These are phyloP conservation scores for Procapra przewalskii DNA, from an alignment of 2,113 vertebrate species.

Conservation along the genomic window DNA sequence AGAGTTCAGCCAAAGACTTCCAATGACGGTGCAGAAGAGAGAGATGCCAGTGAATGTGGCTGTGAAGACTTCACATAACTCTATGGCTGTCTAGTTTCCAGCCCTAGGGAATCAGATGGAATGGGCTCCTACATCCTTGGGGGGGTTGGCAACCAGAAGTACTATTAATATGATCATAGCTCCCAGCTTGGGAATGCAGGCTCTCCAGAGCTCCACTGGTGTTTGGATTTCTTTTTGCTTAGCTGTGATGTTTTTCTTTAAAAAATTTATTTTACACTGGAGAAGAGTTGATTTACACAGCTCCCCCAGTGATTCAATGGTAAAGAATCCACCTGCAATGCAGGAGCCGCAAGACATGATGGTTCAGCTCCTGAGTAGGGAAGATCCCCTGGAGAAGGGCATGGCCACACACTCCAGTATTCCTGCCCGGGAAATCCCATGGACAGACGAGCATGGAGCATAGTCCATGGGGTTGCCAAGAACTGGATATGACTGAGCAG, in stretches of 20 bases:
- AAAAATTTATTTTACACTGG: neutral
- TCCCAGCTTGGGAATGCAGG: neutral
- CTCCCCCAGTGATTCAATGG: neutral
- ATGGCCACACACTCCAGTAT: neutral
- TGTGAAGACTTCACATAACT: neutral
- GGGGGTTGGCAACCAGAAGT: neutral
- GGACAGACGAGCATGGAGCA: neutral
- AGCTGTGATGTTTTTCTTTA: neutral
- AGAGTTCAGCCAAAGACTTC: neutral
- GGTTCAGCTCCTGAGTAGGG: neutral
- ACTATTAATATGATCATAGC: neutral
- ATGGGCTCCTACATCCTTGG: neutral
- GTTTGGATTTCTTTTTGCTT: neutral
- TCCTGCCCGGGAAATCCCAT: neutral
- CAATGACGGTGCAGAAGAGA: neutral
- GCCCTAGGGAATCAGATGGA: neutral
- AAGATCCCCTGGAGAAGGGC: neutral
- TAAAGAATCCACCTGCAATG: neutral
- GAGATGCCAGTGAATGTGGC: neutral
- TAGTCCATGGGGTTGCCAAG: neutral
- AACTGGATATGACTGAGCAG: neutral
- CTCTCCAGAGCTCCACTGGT: neutral
- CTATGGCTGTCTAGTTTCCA: neutral
- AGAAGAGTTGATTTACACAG: neutral
- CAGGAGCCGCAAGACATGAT: neutral